These are phyloP conservation scores for Periplaneta americana DNA, from an alignment of 1,140 invertebrate species.

Conservation along the genomic window DNA sequence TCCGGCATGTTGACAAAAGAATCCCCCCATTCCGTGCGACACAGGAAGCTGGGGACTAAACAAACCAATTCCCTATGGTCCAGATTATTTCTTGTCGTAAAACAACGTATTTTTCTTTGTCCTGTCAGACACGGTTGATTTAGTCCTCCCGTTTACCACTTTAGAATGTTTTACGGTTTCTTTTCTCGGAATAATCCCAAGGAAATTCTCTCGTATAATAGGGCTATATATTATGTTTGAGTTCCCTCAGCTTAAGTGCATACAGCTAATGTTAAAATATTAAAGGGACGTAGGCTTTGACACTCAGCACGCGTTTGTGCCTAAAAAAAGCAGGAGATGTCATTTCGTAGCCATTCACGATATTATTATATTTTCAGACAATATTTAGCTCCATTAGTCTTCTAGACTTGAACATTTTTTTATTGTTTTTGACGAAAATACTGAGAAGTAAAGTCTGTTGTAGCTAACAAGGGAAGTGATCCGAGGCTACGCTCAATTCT, in stretches of 20 bases:
- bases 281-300: neutral
- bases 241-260: neutral
- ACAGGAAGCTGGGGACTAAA: neutral
- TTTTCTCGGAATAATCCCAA: neutral
- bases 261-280: neutral
- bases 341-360: too few species aligned
- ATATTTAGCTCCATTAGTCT: too few species aligned
- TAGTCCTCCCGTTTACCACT: neutral
- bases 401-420: too few species aligned
- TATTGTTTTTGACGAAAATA: too few species aligned
- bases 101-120: neutral
- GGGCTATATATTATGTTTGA: neutral
- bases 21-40: neutral
- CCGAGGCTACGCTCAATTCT: too few species aligned
- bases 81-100: neutral
- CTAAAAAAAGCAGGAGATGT: too few species aligned
- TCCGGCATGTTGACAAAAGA: too few species aligned
- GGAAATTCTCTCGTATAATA: neutral
- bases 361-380: too few species aligned
- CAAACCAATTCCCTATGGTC: neutral
- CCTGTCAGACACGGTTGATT: neutral
- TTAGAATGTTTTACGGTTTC: neutral
- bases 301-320: neutral
- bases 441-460: too few species aligned
- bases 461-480: too few species aligned